phyloP scores from a whole-genome alignment of 2,797 vertebrate species.

The Glossophaga mutica region DNA sequence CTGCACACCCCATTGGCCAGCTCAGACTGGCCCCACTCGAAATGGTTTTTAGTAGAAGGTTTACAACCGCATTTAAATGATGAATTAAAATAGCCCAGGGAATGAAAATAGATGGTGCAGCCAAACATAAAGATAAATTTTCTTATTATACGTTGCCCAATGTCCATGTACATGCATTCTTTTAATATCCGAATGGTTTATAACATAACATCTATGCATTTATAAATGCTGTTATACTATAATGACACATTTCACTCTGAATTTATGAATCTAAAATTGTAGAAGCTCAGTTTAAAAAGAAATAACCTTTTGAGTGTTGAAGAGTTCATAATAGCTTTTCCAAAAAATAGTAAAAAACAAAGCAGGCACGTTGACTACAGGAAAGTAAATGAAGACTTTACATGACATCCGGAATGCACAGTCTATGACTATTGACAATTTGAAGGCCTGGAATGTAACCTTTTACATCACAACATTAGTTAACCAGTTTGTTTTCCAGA shows the following conservation, averaged over 20 bases:
- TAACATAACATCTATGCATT: slow-evolving; percentile 68
- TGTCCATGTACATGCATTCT: neutral
- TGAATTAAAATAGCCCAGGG: slow-evolving; percentile 46
- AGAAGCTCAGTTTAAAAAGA: slow-evolving; percentile 58
- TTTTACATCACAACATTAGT: neutral
- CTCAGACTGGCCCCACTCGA: slow-evolving; percentile 4
- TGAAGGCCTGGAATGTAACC: neutral
- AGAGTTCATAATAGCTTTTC: slow-evolving; percentile 20
- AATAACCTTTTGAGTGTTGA: slow-evolving; percentile 52
- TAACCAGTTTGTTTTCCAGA: slow-evolving; percentile 7
- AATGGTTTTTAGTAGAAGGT: slow-evolving; percentile 26
- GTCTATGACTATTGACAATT: neutral
- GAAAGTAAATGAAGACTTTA: slow-evolving; percentile 19
- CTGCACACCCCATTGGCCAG: neutral
- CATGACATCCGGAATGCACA: neutral
- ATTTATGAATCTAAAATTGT: slow-evolving; percentile 66
- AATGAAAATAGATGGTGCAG: slow-evolving; percentile 61
- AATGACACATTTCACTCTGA: slow-evolving; percentile 68
- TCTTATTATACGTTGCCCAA: slow-evolving; percentile 48
- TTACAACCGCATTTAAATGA: slow-evolving; percentile 50
- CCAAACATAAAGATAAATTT: slow-evolving; percentile 62
- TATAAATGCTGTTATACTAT: slow-evolving; percentile 39
- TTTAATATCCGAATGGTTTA: slow-evolving; percentile 47
- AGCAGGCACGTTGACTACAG: neutral
- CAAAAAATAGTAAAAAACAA: slow-evolving; percentile 44